Conservation (phyloP, 2,888 invertebrate species). For the Cantharis lateralis region DNA sequence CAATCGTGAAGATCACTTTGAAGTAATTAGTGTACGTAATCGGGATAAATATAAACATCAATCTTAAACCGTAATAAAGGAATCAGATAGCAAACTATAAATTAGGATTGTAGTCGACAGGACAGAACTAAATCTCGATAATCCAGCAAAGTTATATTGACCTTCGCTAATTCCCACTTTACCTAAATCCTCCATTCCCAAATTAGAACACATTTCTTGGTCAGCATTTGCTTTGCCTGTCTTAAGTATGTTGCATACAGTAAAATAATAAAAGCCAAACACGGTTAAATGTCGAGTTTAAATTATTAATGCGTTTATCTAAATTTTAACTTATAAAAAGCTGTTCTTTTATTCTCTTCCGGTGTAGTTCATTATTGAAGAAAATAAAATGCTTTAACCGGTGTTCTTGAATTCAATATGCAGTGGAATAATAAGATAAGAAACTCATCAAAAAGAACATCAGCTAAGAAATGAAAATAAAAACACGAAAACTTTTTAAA, state of each 20-base stretch:
- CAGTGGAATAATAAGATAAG: constrained; percentile 37
- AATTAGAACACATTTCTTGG: constrained; percentile 39
- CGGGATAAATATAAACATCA: constrained; percentile 33
- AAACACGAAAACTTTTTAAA: constrained; percentile 31
- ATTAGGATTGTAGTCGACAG: constrained; percentile 45
- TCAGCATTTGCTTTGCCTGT: constrained; percentile 22
- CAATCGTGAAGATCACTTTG: constrained; percentile 9
- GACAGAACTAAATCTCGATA: constrained; percentile 48
- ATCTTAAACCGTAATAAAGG: constrained; percentile 36
- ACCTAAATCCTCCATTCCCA: constrained; percentile 35
- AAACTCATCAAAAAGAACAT: constrained; percentile 39
- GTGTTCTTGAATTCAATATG: constrained; percentile 35
- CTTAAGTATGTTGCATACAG: not conserved
- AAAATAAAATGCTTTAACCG: constrained; percentile 23
- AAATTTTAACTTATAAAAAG: constrained; percentile 11
- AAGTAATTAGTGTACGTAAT: constrained; percentile 22
- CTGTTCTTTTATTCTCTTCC: constrained; percentile 8
- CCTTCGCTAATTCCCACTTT: constrained; percentile 43
- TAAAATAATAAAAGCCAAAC: not conserved
- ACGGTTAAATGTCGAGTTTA: not conserved
- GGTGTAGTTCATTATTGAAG: constrained; percentile 21
- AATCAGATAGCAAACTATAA: constrained; percentile 41
- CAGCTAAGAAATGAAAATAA: constrained; percentile 34
- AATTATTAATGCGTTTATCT: not conserved
- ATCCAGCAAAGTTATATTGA: constrained; percentile 50